Evolutionary conservation across 2,797 vertebrate genomes (phyloP), one percentile per base, ranked within the genome.

Genomic region (Knipowitschia caucasica): DNA sequence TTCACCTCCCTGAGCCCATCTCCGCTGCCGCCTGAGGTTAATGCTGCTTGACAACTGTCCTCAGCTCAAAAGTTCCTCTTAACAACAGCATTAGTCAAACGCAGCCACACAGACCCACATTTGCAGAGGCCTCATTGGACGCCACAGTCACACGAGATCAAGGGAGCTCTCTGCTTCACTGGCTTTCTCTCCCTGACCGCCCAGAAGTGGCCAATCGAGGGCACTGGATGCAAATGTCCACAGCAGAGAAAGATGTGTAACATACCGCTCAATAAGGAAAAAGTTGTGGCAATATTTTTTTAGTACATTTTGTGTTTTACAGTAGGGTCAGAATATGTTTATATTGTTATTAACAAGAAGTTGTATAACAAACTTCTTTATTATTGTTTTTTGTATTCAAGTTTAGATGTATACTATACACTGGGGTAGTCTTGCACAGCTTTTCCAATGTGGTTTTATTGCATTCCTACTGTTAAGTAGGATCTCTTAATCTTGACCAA

Each of bases 21-120:
- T 72, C 58, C 42, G 59, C 68, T 5, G 64, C 11, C 62, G 18
- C 46, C 46, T 73, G 81, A 87, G 59, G 79, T 71, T 82, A 77
- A 88, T 77, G 69, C 77, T 69, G 79, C 54, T 72, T 73, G 81
- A 83, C 82, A 81, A 86, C n/a, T 84, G 66, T 69, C 86, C 63
- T 82, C 72, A 52, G 71, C 78, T 83, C 79, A 72, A 78, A 83
- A 73, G 79, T 86, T 73, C 75, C 82, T 81, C 78, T 78, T 77
- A 86, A 89, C 88, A 88, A 90, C 88, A 90, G 77, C 56, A 78
- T 83, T 86, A 86, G 83, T 61, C 69, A 75, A 43, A 81, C 75
- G 67, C 82, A 75, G 84, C 64, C 74, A 78, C 66, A 78, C 72
- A 82, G 80, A 82, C 82, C 81, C 71, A 82, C 82, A 85, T 84